Evolutionary conservation across 2,797 vertebrate species (phyloP), one percentile per base, ranked within the genome.

Genomic region (Acipenser oxyrinchus): DNA sequence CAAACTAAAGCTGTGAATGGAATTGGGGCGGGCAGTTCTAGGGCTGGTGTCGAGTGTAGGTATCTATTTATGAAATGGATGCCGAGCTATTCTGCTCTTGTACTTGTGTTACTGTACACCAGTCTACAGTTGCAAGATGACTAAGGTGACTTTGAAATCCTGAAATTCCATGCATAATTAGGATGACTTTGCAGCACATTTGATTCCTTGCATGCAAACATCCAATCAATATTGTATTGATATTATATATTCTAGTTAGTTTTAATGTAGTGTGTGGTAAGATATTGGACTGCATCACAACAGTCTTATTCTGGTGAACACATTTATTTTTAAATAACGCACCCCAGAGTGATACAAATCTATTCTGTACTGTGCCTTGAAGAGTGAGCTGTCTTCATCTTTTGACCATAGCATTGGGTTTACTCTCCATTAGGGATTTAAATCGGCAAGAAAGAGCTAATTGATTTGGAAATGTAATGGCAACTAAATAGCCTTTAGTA

Each of bases 121-220:
- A 70, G 66, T 67, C 65, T 53, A 68, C 71, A 67, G 63, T 61
- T 68, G 61, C 70, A 65, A 75, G 77, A 77, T 69, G 75, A 74
- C 72, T 68, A 69, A 68, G 74, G 66, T 15, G 74, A 75, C 61
- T 78, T 63, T 63, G 65, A 78, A 68, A 77, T 76, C 62, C 64
- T 10, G 12, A 59, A 63, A 66, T 55, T 60, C 61, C 62, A 58
- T 71, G 70, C 61, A 70, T 72, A 75, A 65, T 73, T 53, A 73
- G 70, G 75, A 73, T 75, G 70, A 76, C 71, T 77, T 74, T 74
- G 69, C 63, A 50, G 64, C 65, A 62, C 71, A 77, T 70, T 73
- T 51, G 63, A 72, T 75, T 67, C 53, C 70, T 64, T 67, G 59
- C 57, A 70, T 51, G 69, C 60, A 53, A 48, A 67, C 49, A 65